A percentile compares a stretch with the other conserved stretches of the same genome.
Evolutionary conservation across 1,140 invertebrate species (phyloP).

Genomic region (Apis dorsata): DNA sequence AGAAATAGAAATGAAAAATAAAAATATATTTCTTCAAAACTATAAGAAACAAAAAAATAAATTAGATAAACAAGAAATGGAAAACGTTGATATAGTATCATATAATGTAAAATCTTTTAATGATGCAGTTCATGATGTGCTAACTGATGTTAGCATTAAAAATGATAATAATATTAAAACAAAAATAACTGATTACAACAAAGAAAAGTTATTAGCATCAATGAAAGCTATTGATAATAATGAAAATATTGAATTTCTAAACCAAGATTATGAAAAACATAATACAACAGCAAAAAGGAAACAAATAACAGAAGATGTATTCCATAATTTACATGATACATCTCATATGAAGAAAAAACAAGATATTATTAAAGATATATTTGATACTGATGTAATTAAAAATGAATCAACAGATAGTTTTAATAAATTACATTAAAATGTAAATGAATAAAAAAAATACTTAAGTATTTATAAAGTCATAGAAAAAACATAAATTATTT

Average conservation of each 20-base stretch:
- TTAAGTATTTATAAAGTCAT: not conserved
- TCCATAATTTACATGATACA: conserved; percentile 68
- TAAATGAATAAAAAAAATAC: not conserved
- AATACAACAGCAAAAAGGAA: conserved; percentile 58
- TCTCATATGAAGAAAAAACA: conserved; percentile 70
- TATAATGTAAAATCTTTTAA: not conserved
- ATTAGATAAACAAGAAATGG: conserved; percentile 36
- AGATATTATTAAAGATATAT: conserved; percentile 76
- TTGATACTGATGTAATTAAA: conserved; percentile 60
- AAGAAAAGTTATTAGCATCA: conserved; percentile 83
- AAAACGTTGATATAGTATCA: not conserved
- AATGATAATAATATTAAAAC: conserved; percentile 58
- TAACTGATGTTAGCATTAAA: conserved; percentile 23
- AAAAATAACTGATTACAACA: conserved; percentile 77
- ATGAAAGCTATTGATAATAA: conserved; percentile 84
- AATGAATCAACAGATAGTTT: conserved; percentile 46
- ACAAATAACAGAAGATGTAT: conserved; percentile 77
- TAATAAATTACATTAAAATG: conserved; percentile 52
- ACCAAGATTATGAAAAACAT: conserved; percentile 62
- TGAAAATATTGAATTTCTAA: conserved; percentile 80
- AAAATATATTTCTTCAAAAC: not conserved
- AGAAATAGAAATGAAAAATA: not conserved
- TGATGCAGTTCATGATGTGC: conserved; percentile 42
- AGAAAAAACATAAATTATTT: conserved; percentile 12
- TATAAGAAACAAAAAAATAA: conserved; percentile 45